These are phyloP conservation scores for Catalaphyllia jardinei DNA, from an alignment of 64 coral and sea anemone genomes.

Conservation along the genomic window DNA sequence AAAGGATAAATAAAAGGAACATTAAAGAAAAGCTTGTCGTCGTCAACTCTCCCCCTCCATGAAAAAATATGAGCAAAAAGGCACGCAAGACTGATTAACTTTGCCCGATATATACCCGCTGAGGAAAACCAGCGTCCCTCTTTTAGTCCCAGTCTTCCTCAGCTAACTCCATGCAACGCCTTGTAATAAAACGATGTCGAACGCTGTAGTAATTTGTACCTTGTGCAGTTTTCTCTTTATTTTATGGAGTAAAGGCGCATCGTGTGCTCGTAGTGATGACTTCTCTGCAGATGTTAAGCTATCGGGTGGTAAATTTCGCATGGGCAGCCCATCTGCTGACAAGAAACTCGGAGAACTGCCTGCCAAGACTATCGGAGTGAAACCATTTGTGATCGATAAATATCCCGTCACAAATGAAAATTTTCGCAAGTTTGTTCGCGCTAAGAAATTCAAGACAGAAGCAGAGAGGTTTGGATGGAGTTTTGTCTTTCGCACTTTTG, in stretches of 20 bases:
- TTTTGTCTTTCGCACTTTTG: conserved; percentile 76
- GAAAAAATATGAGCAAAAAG: no score
- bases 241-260: neutral
- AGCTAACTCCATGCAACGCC: neutral
- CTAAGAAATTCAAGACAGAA: conserved; percentile 83
- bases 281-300: conserved; percentile 24
- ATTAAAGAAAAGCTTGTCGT: no score
- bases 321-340: conserved; percentile 50
- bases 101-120: neutral
- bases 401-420: conserved; percentile 85
- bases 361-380: conserved; percentile 47
- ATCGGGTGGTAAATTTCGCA: conserved; percentile 50
- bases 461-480: conserved; percentile 90
- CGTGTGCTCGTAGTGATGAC: neutral
- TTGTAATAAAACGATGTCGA: conserved; percentile 21
- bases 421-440: conserved; percentile 83
- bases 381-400: conserved; percentile 71
- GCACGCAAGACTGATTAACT: no score
- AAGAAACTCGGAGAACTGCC: conserved; percentile 36
- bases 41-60: no score
- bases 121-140: neutral
- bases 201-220: neutral
- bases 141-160: neutral
- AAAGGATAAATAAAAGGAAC: no score
- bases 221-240: neutral